Evolutionary conservation across 2,888 invertebrate genomes (phyloP), one percentile per base, ranked within the genome.

Genomic region (Hetaerina titia): DNA sequence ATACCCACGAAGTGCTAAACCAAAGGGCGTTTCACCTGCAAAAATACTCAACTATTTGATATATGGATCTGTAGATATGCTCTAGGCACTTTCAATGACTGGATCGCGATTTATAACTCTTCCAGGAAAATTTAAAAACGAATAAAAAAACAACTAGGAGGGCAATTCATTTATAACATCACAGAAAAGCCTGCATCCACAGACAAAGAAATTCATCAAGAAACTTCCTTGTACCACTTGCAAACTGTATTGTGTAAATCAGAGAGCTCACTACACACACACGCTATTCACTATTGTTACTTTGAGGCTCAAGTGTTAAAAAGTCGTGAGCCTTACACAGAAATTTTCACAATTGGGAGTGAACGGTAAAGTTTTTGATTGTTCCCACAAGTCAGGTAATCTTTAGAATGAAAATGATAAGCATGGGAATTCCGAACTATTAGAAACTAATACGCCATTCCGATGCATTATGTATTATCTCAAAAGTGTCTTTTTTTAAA

Each of bases 221-320:
- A 81, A 81, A 81, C 81, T 81, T 81, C 81, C 25, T 31, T 31
- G 31, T 31, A 81, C 81, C 81, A 31, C 81, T 81, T 81, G 81
- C 25, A 31, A 81, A 81, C 81, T 81, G 81, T 81, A 31, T 13
- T 7, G 81, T 11, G 25, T 81, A 31, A 25, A 31, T 13, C 25
- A 81, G 13, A 31, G 81, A 31, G 25, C 13, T 31, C 31, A 81
- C 6, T 31, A 81, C 31, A 81, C 45, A 45, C n/a, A 45, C 15
- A 31, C 31, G 31, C 81, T 25, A 81, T 31, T 81, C 31, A 31
- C 81, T 81, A 81, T 81, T 81, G 81, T 81, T 31, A 31, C 31
- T 81, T 15, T 22, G 11, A 11, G 1, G 81, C 81, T 81, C 13
- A 81, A 81, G 31, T 25, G 81, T 81, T 31, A 31, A 81, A 81